A percentile compares a stretch with the other conserved stretches of the same genome.
These are phyloP conservation scores for Heteromurus nitidus DNA, from an alignment of 2,888 invertebrate genomes.

Conservation along the genomic window DNA sequence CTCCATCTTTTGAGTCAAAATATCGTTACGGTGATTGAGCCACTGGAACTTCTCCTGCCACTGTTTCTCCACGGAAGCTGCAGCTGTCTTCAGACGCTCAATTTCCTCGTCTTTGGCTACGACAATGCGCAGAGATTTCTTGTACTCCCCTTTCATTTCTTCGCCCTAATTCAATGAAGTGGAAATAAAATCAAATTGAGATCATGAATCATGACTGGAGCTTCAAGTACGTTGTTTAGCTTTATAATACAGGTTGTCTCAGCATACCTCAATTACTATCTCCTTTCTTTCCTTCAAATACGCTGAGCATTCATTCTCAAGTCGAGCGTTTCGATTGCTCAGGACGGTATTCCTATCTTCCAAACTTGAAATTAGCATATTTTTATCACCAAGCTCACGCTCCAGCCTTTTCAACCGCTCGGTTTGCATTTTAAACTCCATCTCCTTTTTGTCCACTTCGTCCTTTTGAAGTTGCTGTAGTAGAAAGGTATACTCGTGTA, in stretches of 20 bases:
- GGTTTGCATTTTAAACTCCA: conserved; percentile 24
- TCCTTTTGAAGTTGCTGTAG: conserved; percentile 55
- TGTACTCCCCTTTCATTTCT: conserved; percentile 32
- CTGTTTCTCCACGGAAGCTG: not conserved
- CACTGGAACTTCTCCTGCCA: conserved; percentile 39
- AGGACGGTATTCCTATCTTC: conserved; percentile 54
- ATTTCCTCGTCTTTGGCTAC: conserved; percentile 34
- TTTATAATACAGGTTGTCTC: no score
- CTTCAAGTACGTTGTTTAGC: not conserved
- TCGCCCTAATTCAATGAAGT: conserved; percentile 20
- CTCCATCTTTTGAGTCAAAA: not conserved
- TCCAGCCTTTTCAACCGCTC: conserved; percentile 60
- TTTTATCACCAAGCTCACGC: conserved; percentile 46
- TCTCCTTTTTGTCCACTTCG: conserved; percentile 57
- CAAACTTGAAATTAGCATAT: conserved; percentile 16
- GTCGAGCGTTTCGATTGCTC: conserved; percentile 32
- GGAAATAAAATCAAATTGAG: not conserved
- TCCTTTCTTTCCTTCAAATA: conserved; percentile 46
- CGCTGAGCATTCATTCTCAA: conserved; percentile 52
- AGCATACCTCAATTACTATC: conserved; percentile 24
- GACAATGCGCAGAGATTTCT: conserved; percentile 21
- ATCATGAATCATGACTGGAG: not conserved
- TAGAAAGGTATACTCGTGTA: no score
- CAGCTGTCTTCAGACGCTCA: conserved; percentile 13
- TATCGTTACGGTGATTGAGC: conserved; percentile 33